Evolutionary conservation across 2,113 vertebrate species (phyloP).

Genomic region (Poecilia latipinna): DNA sequence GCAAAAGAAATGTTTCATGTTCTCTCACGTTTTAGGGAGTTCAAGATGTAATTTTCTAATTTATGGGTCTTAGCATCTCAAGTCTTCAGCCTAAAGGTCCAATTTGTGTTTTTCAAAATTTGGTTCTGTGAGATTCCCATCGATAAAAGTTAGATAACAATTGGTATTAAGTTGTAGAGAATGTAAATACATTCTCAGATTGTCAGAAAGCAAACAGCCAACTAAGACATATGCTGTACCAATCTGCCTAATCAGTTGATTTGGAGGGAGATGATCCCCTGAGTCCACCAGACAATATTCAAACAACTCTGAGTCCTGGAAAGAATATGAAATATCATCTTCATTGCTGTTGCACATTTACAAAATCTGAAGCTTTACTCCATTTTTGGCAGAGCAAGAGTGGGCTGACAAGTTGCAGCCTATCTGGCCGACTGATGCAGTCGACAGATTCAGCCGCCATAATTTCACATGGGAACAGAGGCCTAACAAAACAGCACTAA

Average conservation of each 20-base stretch:
- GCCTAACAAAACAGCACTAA: not conserved
- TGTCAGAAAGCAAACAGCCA: not conserved
- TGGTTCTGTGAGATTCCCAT: not conserved
- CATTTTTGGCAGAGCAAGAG: too few relatives aligned
- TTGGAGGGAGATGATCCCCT: too few relatives aligned
- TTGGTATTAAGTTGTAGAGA: not conserved
- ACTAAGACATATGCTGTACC: too few relatives aligned
- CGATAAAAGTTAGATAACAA: not conserved
- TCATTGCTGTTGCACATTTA: too few relatives aligned
- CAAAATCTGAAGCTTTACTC: too few relatives aligned
- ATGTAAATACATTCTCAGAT: not conserved
- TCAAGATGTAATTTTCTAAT: not conserved
- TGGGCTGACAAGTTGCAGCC: too few relatives aligned
- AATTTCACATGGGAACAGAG: too few relatives aligned
- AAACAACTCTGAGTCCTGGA: not conserved
- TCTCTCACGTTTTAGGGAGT: not conserved
- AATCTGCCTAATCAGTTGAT: too few relatives aligned
- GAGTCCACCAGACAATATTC: not conserved
- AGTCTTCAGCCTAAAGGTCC: not conserved
- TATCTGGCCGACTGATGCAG: too few relatives aligned
- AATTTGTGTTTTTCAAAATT: not conserved
- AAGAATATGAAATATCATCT: too few relatives aligned
- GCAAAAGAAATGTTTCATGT: too few relatives aligned
- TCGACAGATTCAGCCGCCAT: too few relatives aligned
- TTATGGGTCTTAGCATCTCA: not conserved